A percentile compares a stretch with the other conserved stretches of the same genome.
Evolutionary conservation across 2,113 vertebrate genomes (phyloP).

Genomic region (Bubo blakistoni): DNA sequence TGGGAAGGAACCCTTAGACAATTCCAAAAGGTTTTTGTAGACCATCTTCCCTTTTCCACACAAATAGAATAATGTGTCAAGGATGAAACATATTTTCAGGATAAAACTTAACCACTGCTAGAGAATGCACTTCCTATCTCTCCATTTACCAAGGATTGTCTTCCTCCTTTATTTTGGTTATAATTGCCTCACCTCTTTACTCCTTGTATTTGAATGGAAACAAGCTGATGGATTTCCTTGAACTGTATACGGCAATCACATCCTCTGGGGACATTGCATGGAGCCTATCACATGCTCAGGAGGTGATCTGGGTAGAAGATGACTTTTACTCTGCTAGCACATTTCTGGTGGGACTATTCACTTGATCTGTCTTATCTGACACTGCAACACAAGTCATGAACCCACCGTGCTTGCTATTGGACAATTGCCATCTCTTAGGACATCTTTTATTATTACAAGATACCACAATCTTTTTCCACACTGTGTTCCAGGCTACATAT

Average conservation of each 20-base stretch:
- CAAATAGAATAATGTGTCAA: not conserved
- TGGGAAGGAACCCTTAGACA: not conserved
- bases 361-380: not conserved
- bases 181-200: not conserved
- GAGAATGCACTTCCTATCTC: not conserved
- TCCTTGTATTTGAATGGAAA: not conserved
- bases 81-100: not conserved
- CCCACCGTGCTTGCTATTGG: rapidly evolving
- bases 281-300: not conserved
- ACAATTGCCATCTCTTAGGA: not conserved
- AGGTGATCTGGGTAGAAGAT: not conserved
- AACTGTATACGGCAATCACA: not conserved
- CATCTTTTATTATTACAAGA: not conserved
- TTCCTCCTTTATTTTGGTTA: not conserved
- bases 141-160: not conserved
- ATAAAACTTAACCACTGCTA: not conserved
- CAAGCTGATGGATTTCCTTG: not conserved
- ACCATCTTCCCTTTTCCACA: not conserved
- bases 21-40: not conserved
- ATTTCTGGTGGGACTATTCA: not conserved
- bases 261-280: not conserved
- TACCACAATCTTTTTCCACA: not conserved
- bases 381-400: not conserved
- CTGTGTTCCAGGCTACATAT: not conserved
- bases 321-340: not conserved